Evolutionary conservation across 2,888 invertebrate genomes (phyloP), one percentile per base, ranked within the genome.

Genomic region (Saturnia pavonia): DNA sequence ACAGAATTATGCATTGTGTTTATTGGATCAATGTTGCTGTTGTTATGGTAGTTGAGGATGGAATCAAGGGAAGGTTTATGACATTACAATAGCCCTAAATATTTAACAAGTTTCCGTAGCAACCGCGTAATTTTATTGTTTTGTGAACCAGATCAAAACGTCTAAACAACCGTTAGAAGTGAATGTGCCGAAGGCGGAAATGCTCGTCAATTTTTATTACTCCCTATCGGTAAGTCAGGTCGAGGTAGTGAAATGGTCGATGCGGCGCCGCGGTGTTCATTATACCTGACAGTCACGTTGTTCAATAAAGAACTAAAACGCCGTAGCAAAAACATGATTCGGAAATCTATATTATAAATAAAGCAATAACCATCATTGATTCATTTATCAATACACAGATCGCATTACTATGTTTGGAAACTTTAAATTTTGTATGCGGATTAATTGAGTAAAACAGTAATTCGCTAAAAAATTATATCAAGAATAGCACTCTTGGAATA

Each of bases 101-200:
- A 40, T 80, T 78, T 81, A 86, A 84, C 85, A 77, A 81, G 85
- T 88, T 88, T 84, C 77, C 82, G 80, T 85, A 85, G 84, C 83
- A 84, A 79, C 81, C 77, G 74, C 79, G 85, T 83, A 84, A 88
- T 91, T 91, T 91, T 88, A 90, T 91, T 90, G 91, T 90, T 88
- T 85, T 86, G 85, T 88, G 88, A 89, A 91, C 89, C 90, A 91
- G 88, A 91, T 91, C 89, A 83, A 85, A 89, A 88, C 84, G 85
- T 80, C 82, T 80, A 82, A 87, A 86, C 81, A 77, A 89, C 92
- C 91, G 92, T 92, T 92, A 92, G 83, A 82, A 84, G 88, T 87
- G 85, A 91, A 87, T 83, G 88, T 79, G 82, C 87, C 81, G 79
- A 86, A 88, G 83, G 89, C 85, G 90, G 90, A 91, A 89, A 86